Evolutionary conservation across 37 sponge, comb jelly and placozoan species (phyloP), one percentile per base, ranked within the genome.

Genomic region (Lycopodina hypogea): DNA sequence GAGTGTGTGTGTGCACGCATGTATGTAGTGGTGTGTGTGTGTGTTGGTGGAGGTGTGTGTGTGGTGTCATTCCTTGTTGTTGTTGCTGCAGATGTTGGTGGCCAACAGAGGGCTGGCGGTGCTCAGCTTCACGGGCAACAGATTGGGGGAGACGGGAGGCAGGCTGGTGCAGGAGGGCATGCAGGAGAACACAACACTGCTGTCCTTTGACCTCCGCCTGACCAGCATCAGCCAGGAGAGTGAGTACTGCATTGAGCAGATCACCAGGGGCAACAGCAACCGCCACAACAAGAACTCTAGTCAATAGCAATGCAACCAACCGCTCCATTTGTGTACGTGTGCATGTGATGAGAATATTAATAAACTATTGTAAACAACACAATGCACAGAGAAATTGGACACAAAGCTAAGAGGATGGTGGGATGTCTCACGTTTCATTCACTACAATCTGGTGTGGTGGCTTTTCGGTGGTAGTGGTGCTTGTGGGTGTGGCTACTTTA

Each of bases 231-330:
- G 88, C 50, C 89, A 91, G 71, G 90, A 97, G 81, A 97, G 87
- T 70, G 97, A 97, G 74, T 94, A 97, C 77, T 82, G 77, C 59
- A 97, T 97, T 69, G 91, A 90, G 55, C 93, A 97, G 69, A 78
- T 83, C 33, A 80, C 94, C 41, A 88, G 88, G 50, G 42, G 51
- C 51, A 97, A 97, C 38, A 74, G 35, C 38, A 71, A 84, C 62
- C 19, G 63, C 14, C 30, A 22, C 9, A 34, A 45, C 23, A 42
- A 8, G 28, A 3, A 6, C n/a, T 26, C 26, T 39, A 64, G 30
- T 28, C 48, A 72, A 22, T 12, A 38, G 14, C 69, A 36, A 69
- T 38, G 11, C n/a, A n/a, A n/a, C n/a, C n/a, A 41, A 38, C 12
- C 30, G n/a, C 30, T n/a, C 30, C 42, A 30, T 6, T 72, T 50